phyloP scores from a whole-genome alignment of 2,888 invertebrate genomes.

The Stegophylla sp. region DNA sequence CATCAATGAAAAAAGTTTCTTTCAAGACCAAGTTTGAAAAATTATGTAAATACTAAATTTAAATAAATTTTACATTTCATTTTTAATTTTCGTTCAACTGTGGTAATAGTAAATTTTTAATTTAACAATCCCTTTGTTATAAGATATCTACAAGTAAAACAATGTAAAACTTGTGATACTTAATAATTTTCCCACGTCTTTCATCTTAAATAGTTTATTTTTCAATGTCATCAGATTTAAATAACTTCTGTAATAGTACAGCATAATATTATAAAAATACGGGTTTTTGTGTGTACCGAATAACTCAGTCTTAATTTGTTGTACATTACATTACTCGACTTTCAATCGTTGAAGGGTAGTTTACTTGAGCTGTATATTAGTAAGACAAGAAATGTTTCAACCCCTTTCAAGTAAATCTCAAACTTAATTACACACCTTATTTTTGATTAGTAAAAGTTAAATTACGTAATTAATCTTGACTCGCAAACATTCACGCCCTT shows the following conservation, averaged over 20 bases:
- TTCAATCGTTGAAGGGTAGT: slow-evolving; percentile 6
- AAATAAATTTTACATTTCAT: no score
- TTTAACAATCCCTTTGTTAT: background rate
- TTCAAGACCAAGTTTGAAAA: no score
- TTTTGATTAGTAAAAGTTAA: slow-evolving; percentile 34
- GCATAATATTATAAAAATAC: no score
- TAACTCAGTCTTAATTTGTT: slow-evolving; percentile 28
- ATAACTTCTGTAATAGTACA: no score
- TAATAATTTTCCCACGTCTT: background rate
- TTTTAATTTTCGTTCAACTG: no score
- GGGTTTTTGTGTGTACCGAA: background rate
- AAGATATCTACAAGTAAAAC: no score
- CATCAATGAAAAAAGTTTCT: no score
- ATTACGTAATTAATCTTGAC: slow-evolving; percentile 41
- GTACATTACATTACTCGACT: slow-evolving; percentile 11
- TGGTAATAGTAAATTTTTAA: no score
- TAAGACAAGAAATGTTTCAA: slow-evolving; percentile 43
- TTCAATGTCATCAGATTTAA: no score
- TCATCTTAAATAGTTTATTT: background rate
- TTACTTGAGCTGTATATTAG: slow-evolving; percentile 9
- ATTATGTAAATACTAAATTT: no score
- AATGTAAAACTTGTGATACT: background rate
- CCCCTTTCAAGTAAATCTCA: slow-evolving; percentile 37
- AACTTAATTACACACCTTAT: slow-evolving; percentile 44
- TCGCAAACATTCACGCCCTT: background rate